These are phyloP conservation scores for Clytia hemisphaerica DNA, from an alignment of 30 jellyfish, hydroid and myxozoan genomes.

Conservation along the genomic window DNA sequence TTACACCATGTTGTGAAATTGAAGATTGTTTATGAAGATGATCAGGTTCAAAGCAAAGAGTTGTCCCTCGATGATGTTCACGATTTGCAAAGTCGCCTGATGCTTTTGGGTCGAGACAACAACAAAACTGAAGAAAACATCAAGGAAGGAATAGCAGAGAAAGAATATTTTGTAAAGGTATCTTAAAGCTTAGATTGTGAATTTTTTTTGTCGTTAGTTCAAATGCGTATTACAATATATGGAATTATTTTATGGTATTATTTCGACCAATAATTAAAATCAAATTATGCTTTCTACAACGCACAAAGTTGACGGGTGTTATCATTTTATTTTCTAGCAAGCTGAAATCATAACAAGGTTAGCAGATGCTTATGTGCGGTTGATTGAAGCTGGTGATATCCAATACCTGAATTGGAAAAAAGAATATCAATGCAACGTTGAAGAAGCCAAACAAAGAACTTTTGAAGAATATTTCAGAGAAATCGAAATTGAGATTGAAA, in stretches of 20 bases:
- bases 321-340: slow-evolving; percentile 16
- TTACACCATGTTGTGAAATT: neutral
- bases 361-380: slow-evolving; percentile 33
- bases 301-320: too few relatives aligned
- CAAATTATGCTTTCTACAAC: too few relatives aligned
- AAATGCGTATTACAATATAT: too few relatives aligned
- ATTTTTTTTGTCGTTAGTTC: neutral
- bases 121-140: slow-evolving; percentile 19
- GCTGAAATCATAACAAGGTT: slow-evolving; percentile 38
- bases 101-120: slow-evolving; percentile 55
- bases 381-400: slow-evolving; percentile 51
- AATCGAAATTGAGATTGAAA: slow-evolving; percentile 13
- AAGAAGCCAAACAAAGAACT: neutral
- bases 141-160: slow-evolving; percentile 31
- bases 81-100: slow-evolving; percentile 57
- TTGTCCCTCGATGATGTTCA: slow-evolving; percentile 39
- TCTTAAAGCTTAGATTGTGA: neutral
- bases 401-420: slow-evolving; percentile 23
- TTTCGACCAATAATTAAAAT: too few relatives aligned
- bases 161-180: slow-evolving; percentile 61
- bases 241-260: too few relatives aligned
- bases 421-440: slow-evolving; percentile 24
- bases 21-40: neutral
- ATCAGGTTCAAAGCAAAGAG: slow-evolving; percentile 10
- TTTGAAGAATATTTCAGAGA: neutral